Percentiles rank a stretch among this genome's conserved stretches.
These are phyloP conservation scores for Pongo pygmaeus DNA, from an alignment of 2,113 vertebrate genomes.

Conservation along the genomic window DNA sequence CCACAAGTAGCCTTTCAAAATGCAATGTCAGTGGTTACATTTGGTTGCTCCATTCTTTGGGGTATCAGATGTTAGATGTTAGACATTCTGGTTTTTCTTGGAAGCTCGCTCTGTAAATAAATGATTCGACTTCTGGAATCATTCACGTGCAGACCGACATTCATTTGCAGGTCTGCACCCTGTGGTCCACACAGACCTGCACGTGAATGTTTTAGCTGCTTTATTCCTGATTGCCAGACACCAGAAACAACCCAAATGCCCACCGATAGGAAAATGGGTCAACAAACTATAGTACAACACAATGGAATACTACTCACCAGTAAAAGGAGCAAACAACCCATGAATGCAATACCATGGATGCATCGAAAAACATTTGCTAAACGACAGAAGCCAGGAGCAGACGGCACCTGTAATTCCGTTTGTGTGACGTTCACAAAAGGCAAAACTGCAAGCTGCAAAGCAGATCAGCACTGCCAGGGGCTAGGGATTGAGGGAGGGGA, in stretches of 20 bases:
- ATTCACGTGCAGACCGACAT: too few relatives aligned
- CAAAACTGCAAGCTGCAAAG: background rate
- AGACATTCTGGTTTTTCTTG: background rate
- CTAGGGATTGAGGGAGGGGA: background rate
- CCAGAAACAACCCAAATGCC: background rate
- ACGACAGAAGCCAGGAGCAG: background rate
- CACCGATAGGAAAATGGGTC: background rate
- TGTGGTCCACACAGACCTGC: background rate
- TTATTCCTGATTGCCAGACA: background rate
- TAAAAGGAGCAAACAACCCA: background rate
- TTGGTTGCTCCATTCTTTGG: background rate
- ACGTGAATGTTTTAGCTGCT: background rate
- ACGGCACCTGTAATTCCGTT: background rate
- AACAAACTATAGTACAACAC: background rate
- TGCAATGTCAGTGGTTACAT: background rate
- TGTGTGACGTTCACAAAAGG: too few relatives aligned
- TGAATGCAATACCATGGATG: too few relatives aligned
- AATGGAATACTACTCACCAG: background rate
- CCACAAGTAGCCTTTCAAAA: background rate
- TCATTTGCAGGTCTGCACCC: too few relatives aligned
- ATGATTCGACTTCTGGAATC: too few relatives aligned
- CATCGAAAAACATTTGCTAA: background rate
- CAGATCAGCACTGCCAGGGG: background rate
- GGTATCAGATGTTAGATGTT: too few relatives aligned
- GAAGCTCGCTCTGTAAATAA: background rate